phyloP scores from a whole-genome alignment of 2,888 invertebrate genomes.

The Lacanobia oleracea region DNA sequence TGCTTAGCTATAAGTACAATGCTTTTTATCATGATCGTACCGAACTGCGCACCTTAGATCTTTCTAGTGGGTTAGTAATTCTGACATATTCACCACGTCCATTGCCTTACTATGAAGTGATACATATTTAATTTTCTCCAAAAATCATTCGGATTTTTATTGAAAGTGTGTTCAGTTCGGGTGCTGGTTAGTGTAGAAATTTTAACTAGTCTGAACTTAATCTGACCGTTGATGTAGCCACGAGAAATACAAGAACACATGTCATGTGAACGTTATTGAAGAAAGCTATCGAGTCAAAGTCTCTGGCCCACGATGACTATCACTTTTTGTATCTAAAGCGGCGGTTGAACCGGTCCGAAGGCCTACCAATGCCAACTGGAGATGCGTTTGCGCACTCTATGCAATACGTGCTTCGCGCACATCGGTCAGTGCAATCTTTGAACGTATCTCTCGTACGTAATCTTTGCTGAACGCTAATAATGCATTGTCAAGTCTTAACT shows the following conservation, averaged over 20 bases:
- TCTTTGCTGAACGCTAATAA: conserved; percentile 44
- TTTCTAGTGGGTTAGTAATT: neutral
- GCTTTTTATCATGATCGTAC: neutral
- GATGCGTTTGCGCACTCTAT: conserved; percentile 61
- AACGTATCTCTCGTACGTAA: conserved; percentile 47
- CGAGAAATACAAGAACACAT: conserved; percentile 26
- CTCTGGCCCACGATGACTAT: conserved; percentile 79
- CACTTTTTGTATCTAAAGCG: conserved; percentile 79
- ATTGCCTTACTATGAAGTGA: neutral
- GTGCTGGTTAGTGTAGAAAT: neutral
- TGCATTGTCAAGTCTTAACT: conserved; percentile 25
- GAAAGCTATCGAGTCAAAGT: conserved; percentile 70
- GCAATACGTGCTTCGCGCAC: conserved; percentile 50
- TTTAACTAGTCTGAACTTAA: conserved; percentile 12
- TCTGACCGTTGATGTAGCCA: conserved; percentile 16
- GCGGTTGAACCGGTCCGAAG: conserved; percentile 79
- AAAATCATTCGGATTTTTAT: neutral
- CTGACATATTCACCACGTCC: neutral
- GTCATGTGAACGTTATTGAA: conserved; percentile 53
- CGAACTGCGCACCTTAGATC: neutral
- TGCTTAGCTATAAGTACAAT: neutral
- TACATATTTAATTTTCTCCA: neutral
- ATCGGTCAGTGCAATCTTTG: conserved; percentile 65
- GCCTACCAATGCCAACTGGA: conserved; percentile 73
- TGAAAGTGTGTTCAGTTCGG: too few species aligned